Evolutionary conservation across 2,113 vertebrate genomes (phyloP), one percentile per base, ranked within the genome.

Genomic region (Hystrix cristata): DNA sequence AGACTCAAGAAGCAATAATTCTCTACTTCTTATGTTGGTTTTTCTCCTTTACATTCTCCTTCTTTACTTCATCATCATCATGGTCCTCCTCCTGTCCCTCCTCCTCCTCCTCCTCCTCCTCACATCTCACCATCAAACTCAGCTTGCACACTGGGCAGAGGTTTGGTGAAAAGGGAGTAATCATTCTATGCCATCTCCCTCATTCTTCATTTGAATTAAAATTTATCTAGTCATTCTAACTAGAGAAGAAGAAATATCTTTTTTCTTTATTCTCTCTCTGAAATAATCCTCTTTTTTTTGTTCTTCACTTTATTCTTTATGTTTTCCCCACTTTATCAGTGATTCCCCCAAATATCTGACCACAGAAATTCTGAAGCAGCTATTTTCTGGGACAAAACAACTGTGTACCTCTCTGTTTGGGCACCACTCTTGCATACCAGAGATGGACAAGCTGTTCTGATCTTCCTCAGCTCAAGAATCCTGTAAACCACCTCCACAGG

Each of bases 351-450:
- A 88, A 84, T 64, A 84, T 76, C 38, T 94, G 93, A 95, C 96
- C 90, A 90, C 92, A 98, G 94, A 91, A 92, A 95, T 97, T 95
- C 87, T 94, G 79, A 94, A 97, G 83, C 60, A 86, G 78, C 76
- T 95, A 65, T 92, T 96, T 93, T 89, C 88, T 93, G 87, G 86
- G 80, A 87, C 83, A 97, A 86, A 95, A 91, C 95, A 95, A 72
- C 76, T 81, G 64, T 81, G 87, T 95, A 72, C 60, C 72, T 87
- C 64, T n/a, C 48, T 67, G 34, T 29, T 51, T 88, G 92, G 93
- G 91, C 55, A 95, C 95, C 84, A 64, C 48, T 55, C 95, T 95
- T 78, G 72, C 94, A 97, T 95, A 95, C 97, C 97, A 97, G 81
- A 72, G 38, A 64, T 95, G 95, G 92, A 96, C 92, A 85, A 38